Conservation (phyloP, 2,113 vertebrate species). For the Alligator sinensis region DNA sequence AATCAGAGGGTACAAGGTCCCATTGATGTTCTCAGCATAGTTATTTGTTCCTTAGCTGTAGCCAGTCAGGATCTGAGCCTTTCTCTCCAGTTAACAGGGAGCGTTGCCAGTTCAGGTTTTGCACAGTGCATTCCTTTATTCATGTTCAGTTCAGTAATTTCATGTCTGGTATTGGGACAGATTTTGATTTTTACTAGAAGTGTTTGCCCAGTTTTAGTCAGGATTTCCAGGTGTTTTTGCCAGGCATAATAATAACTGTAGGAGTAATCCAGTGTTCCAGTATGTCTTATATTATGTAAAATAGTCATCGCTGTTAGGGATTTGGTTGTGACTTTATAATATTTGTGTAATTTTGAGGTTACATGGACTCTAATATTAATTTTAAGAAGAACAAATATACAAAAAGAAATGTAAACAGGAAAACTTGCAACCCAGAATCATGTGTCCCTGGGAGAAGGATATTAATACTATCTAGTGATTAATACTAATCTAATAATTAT, state of each 20-base stretch:
- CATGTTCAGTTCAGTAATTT: not conserved
- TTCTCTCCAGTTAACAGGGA: not conserved
- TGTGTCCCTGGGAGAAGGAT: not conserved
- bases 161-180: not conserved
- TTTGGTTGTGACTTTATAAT: not conserved
- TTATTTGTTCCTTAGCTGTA: not conserved
- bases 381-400: not conserved
- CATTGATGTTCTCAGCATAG: not conserved
- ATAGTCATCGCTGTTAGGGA: not conserved
- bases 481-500: not conserved
- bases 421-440: not conserved
- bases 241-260: conserved; percentile 36
- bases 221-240: conserved; percentile 43
- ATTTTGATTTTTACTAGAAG: conserved; percentile 12
- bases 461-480: not conserved
- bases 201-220: conserved; percentile 32
- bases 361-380: not conserved
- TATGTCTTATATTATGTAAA: conserved; percentile 4
- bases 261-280: not conserved
- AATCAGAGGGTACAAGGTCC: not conserved
- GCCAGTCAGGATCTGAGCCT: not conserved
- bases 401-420: not conserved
- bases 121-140: not conserved
- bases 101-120: not conserved
- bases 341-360: not conserved